Conservation (phyloP, 2,113 vertebrate genomes). For the Apeltes quadracus region DNA sequence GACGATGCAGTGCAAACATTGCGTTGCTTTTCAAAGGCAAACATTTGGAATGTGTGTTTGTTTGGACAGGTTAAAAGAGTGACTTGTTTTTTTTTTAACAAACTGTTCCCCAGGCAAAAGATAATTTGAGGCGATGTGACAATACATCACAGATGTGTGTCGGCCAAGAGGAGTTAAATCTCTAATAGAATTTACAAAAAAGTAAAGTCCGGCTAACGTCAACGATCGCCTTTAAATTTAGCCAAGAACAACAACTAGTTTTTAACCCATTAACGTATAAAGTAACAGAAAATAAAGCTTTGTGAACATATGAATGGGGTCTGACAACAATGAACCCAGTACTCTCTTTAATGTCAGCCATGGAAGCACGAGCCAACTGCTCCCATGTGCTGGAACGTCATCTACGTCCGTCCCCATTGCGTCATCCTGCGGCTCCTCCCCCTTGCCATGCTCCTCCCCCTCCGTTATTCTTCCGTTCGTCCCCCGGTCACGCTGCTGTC, state of each 20-base stretch:
- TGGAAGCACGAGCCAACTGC: conserved; percentile 36
- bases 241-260: too few relatives aligned
- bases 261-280: neutral
- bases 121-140: neutral
- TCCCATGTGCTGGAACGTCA: conserved; percentile 69
- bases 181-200: neutral
- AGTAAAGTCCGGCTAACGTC: neutral
- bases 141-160: neutral
- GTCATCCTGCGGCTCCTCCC: conserved; percentile 61
- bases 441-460: conserved; percentile 47
- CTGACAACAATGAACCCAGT: neutral
- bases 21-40: neutral
- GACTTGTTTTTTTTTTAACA: neutral
- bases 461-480: conserved; percentile 66
- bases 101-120: neutral
- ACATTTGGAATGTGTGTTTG: neutral
- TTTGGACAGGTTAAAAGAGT: neutral
- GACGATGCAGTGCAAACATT: neutral
- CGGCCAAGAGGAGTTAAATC: neutral
- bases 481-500: conserved; percentile 38
- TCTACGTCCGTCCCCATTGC: conserved; percentile 64
- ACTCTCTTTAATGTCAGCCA: neutral
- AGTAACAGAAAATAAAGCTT: neutral
- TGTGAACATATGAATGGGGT: neutral
- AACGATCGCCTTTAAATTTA: neutral